Evolutionary conservation across 1,140 invertebrate species (phyloP).

Genomic region (Drosophila varians): DNA sequence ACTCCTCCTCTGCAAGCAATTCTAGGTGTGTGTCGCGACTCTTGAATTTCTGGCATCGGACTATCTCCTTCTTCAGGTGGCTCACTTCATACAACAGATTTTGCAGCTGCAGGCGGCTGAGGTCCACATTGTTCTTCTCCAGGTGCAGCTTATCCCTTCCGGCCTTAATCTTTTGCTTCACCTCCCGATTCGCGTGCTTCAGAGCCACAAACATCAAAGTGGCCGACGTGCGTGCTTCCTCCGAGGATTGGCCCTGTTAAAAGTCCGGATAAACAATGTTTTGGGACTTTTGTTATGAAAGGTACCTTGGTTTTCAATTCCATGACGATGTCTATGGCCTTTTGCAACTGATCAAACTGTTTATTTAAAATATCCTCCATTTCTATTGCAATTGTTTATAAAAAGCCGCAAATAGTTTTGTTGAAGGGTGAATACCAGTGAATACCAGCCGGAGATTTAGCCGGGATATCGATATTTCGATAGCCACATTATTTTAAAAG

Average conservation of each 20-base stretch:
- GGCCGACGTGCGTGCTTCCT: conserved; percentile 88
- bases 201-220: conserved; percentile 90
- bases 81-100: conserved; percentile 98
- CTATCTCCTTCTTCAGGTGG: conserved; percentile 96
- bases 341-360: conserved; percentile 54
- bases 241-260: conserved; percentile 84
- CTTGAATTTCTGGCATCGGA: conserved; percentile 96
- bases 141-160: conserved; percentile 90
- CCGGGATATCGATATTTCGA: no score
- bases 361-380: conserved; percentile 60
- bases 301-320: conserved; percentile 44
- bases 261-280: not conserved
- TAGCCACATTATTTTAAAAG: not conserved
- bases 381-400: not conserved
- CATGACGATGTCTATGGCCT: conserved; percentile 46
- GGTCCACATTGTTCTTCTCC: conserved; percentile 94
- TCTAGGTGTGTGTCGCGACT: conserved; percentile 97
- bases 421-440: not conserved
- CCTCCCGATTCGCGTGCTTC: conserved; percentile 95
- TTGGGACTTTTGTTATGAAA: no score
- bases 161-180: conserved; percentile 93
- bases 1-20: conserved; percentile 91
- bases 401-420: conserved; percentile 10
- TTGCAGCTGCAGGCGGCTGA: conserved; percentile 94
- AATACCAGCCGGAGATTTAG: not conserved